phyloP scores from a whole-genome alignment of 2,888 invertebrate genomes.

The Griposia aprilina region DNA sequence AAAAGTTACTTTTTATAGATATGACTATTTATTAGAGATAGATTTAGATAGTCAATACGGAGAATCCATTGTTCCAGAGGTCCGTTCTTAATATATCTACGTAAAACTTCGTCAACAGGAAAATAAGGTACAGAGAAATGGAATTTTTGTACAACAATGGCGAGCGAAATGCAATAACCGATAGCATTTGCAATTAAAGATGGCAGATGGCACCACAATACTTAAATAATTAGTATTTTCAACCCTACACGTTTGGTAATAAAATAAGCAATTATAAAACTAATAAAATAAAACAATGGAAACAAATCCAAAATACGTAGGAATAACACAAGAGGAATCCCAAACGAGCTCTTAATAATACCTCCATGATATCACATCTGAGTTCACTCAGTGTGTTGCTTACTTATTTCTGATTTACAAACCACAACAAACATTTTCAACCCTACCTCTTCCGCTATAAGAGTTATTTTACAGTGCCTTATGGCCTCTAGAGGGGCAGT shows the following conservation, averaged over 20 bases:
- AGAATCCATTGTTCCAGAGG: not conserved
- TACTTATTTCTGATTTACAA: conserved; percentile 76
- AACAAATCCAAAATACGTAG: conserved; percentile 66
- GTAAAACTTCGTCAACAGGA: too few relatives aligned
- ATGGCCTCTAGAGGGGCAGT: conserved; percentile 48
- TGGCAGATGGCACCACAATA: not conserved
- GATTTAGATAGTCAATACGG: not conserved
- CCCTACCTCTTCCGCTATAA: conserved; percentile 60
- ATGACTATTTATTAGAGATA: not conserved
- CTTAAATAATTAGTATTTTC: not conserved
- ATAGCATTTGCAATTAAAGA: not conserved
- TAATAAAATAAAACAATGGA: conserved; percentile 67
- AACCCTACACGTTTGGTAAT: not conserved
- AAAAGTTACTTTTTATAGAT: not conserved
- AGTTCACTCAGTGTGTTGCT: conserved; percentile 79
- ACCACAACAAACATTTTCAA: conserved; percentile 58
- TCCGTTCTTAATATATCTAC: not conserved
- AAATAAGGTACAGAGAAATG: not conserved
- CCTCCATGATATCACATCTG: conserved; percentile 83
- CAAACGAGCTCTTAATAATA: conserved; percentile 89
- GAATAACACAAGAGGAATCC: conserved; percentile 85
- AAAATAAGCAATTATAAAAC: not conserved
- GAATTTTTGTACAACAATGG: not conserved
- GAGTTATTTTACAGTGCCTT: conserved; percentile 48
- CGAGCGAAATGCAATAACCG: not conserved